Evolutionary conservation across 2,113 vertebrate species (phyloP).

Genomic region (Ornithorhynchus anatinus): DNA sequence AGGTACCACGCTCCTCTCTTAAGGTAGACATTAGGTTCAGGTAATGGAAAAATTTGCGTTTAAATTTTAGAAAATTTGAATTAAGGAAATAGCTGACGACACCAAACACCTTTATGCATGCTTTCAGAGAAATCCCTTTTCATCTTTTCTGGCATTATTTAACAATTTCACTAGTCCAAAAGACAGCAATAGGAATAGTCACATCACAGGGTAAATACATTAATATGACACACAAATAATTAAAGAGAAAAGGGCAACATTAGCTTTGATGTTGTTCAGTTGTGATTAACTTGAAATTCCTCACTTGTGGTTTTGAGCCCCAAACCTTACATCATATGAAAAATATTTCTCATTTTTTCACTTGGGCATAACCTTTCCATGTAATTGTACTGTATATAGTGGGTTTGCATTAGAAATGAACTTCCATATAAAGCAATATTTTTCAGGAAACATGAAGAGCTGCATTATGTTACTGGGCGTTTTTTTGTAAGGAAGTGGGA

Average conservation of each 20-base stretch:
- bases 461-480: too few species aligned
- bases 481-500: too few species aligned
- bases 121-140: neutral
- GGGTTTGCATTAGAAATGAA: neutral
- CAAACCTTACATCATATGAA: constrained; percentile 12
- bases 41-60: neutral
- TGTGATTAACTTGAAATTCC: constrained; percentile 25
- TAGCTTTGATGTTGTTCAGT: neutral
- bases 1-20: too few species aligned
- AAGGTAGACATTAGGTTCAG: too few species aligned
- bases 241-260: neutral
- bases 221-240: neutral
- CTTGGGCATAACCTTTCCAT: neutral
- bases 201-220: neutral
- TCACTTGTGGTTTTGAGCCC: neutral
- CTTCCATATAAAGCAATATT: neutral
- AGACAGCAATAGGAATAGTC: constrained; percentile 2
- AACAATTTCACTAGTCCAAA: neutral
- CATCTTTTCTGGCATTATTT: neutral
- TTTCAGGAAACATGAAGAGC: too few species aligned
- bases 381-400: neutral
- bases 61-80: neutral
- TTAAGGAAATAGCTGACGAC: neutral
- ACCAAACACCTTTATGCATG: neutral
- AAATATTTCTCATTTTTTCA: neutral